Evolutionary conservation across 35 echinoderm and acorn worm genomes (phyloP), one percentile per base, ranked within the genome.

Genomic region (Anneissia japonica): DNA sequence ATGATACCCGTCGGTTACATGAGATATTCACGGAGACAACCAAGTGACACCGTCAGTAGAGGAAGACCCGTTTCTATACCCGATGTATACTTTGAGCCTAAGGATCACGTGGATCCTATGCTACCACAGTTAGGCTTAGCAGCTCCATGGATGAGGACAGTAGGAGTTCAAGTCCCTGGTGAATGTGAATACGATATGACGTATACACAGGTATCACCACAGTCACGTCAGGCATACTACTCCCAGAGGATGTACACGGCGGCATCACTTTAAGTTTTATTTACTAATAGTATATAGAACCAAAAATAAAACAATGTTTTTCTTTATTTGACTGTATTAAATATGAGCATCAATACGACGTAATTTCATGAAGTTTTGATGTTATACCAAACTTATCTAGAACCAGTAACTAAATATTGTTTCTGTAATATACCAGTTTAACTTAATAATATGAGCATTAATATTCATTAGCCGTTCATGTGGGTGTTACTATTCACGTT

Each of bases 81-180:
- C 2, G 51, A 64, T 64, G 51, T 64, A 64, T 64, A 64, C 51
- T 64, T 64, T 64, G 51, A 64, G 21, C 51, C 51, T 16, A 64
- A 23, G 26, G 51, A 64, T 26, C 51, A 64, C 51, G 21, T 64
- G 21, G 51, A 64, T 64, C 51, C 51, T 64, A 64, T 64, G 51
- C 51, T 64, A 64, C 51, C 51, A 64, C 51, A 64, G 51, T 64
- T 64, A 64, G 51, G 51, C 19, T 64, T 64, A 64, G 5, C 51
- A 64, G 51, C 51, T 64, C 51, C 51, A 64, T 64, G 51, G 51
- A 64, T 64, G 51, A 64, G 51, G 51, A 64, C 51, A 64, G 51
- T 64, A 64, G 51, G 51, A 64, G 51, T 64, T 64, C 51, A 64
- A 64, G 51, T 64, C 26, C 51, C 51, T 64, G 51, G 51, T 64